These are phyloP conservation scores for Microtus ochrogaster DNA, from an alignment of 2,113 vertebrate genomes.

Conservation along the genomic window DNA sequence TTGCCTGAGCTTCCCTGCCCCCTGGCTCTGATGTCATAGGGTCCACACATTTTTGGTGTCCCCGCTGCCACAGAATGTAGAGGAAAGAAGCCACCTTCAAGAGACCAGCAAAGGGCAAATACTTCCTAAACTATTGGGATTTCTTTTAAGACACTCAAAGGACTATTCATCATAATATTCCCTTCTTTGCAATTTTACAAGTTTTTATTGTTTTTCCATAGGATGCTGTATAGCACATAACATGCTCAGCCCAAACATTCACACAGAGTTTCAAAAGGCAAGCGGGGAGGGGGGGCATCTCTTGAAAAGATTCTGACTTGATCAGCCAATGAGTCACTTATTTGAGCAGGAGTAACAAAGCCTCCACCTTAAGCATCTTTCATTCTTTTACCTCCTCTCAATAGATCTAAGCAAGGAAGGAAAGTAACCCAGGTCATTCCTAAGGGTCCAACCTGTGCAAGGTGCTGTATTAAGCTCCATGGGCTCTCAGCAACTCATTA, in stretches of 20 bases:
- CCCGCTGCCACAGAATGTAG: neutral
- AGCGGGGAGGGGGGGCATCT: neutral
- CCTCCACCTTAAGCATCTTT: slow-evolving; percentile 15
- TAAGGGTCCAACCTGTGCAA: neutral
- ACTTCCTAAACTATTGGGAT: neutral
- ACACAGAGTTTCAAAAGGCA: neutral
- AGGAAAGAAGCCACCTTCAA: neutral
- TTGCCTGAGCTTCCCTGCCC: neutral
- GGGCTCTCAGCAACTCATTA: neutral
- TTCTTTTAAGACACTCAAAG: neutral
- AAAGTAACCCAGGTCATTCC: neutral
- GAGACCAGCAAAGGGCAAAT: neutral
- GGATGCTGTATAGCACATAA: neutral
- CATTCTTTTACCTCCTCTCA: neutral
- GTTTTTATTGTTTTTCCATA: neutral
- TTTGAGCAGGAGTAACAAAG: slow-evolving; percentile 31
- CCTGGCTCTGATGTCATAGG: neutral
- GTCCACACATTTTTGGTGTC: neutral
- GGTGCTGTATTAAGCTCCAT: neutral
- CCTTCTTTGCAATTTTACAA: neutral
- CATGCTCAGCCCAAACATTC: neutral
- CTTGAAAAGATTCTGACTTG: slow-evolving; percentile 52
- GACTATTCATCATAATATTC: neutral
- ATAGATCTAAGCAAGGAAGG: neutral
- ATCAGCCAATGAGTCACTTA: neutral